A percentile compares a stretch with the other conserved stretches of the same genome.
These are phyloP conservation scores for Drosophila atripex DNA, from an alignment of 2,888 invertebrate species.

Conservation along the genomic window DNA sequence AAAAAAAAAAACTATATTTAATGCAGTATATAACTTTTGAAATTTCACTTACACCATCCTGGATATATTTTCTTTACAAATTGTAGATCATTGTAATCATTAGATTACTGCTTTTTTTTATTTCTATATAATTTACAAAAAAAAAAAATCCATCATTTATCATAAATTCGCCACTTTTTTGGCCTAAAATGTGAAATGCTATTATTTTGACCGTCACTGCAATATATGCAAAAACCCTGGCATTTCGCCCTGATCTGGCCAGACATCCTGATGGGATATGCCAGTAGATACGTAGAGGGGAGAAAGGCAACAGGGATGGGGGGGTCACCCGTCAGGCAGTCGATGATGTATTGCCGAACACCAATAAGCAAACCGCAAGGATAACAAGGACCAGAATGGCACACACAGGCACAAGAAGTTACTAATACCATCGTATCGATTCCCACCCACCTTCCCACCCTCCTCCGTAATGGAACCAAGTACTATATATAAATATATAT, in stretches of 20 bases:
- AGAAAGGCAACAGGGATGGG: neutral
- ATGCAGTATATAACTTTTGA: too few species aligned
- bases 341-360: constrained; percentile 73
- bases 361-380: constrained; percentile 77
- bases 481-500: neutral
- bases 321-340: constrained; percentile 48
- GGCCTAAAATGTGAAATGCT: neutral
- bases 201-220: constrained; percentile 1
- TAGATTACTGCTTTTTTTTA: too few species aligned
- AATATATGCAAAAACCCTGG: constrained; percentile 27
- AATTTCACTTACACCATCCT: too few species aligned
- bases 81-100: neutral
- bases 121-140: neutral
- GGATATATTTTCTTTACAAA: too few species aligned
- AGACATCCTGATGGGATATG: constrained; percentile 37
- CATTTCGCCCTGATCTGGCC: constrained; percentile 35
- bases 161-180: neutral
- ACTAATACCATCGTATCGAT: constrained; percentile 65
- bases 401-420: constrained; percentile 52
- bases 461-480: neutral
- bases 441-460: constrained; percentile 17
- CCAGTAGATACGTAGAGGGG: neutral
- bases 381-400: constrained; percentile 59
- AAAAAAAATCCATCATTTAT: neutral
- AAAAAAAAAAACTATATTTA: too few species aligned